These are phyloP conservation scores for Sacculina carcini DNA, from an alignment of 2,888 invertebrate species.

Conservation along the genomic window DNA sequence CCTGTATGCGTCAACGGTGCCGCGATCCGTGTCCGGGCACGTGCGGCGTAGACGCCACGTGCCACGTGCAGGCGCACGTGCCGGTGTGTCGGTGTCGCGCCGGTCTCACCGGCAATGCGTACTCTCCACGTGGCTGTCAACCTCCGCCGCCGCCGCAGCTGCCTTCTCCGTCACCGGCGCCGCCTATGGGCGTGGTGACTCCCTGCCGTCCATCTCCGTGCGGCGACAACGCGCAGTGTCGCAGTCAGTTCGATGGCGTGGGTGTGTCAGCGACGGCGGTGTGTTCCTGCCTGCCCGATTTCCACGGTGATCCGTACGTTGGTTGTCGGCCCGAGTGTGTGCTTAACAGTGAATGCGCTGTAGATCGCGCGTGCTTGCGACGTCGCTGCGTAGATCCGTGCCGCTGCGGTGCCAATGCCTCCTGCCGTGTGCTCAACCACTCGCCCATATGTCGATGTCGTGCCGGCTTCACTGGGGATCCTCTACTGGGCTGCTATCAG, in stretches of 20 bases:
- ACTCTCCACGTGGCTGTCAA: conserved; percentile 21
- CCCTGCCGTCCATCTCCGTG: conserved; percentile 56
- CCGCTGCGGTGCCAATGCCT: conserved; percentile 18
- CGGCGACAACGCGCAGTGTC: conserved; percentile 55
- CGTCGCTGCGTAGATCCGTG: conserved; percentile 52
- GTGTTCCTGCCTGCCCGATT: conserved; percentile 44
- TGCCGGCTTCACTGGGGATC: not conserved
- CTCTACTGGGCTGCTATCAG: not conserved
- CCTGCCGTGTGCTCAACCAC: conserved; percentile 16
- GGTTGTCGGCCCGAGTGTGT: conserved; percentile 64
- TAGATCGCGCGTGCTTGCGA: conserved; percentile 41
- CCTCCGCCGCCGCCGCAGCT: conserved; percentile 29
- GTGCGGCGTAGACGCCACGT: conserved; percentile 41
- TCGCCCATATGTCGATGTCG: conserved; percentile 25
- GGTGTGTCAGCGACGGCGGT: conserved; percentile 39
- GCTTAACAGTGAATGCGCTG: conserved; percentile 43
- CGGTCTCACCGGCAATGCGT: conserved; percentile 18
- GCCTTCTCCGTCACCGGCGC: conserved; percentile 28
- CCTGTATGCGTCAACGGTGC: conserved; percentile 15
- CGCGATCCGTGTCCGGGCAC: conserved; percentile 45
- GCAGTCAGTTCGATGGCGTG: conserved; percentile 17
- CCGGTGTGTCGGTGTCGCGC: conserved; percentile 17
- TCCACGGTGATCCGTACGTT: conserved; percentile 45
- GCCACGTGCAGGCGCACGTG: conserved; percentile 16
- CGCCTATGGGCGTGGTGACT: too few species aligned